Base-by-base conservation (phyloP, 2,113 vertebrate species). In the Colius striatus region DNA sequence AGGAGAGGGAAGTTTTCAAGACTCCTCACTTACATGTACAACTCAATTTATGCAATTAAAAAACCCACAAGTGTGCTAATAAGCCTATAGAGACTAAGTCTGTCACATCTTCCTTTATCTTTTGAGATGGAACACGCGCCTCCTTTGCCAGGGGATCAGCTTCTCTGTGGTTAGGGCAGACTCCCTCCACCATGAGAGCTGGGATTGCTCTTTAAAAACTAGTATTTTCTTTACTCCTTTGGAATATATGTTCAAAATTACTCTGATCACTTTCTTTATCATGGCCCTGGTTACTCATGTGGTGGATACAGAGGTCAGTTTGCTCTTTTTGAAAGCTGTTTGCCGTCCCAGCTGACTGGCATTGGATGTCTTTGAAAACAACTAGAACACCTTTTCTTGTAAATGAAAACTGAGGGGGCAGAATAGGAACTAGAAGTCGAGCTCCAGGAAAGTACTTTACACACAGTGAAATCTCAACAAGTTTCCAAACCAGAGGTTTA, bases 111-210 rank as follows among this genome's bases (percentile, higher is more conserved):
- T 29, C n/a, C 16, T 13, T n/a, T 41, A 4, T n/a, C 41, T 73
- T 51, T 10, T 22, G 3, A 47, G 43, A 45, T 16, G 6, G 34
- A 32, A 23, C 21, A 18, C n/a, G 21, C 54, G 14, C 0, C 47
- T 1, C 6, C 23, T 58, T 54, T 67, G 53, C 30, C 12, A 5
- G 1, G 6, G 67, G 54, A 68, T 53, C 0, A 3, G 6, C 57
- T 55, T 41, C 48, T 82, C 20, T 2, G 12, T 43, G 85, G 18
- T 6, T 4, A 23, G 85, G 19, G 48, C 61, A 84, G 74, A 61
- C 13, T 25, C 20, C 66, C 17, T 16, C 32, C 4, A 27, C 67
- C 62, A 30, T 0, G 0, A 30, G 48, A 82, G 57, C 62, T 36
- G 51, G 5, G 11, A 12, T 48, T n/a, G 72, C 22, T 16, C 72